Base-by-base conservation (phyloP, 1,140 invertebrate species). In the Drosophila insularis region DNA sequence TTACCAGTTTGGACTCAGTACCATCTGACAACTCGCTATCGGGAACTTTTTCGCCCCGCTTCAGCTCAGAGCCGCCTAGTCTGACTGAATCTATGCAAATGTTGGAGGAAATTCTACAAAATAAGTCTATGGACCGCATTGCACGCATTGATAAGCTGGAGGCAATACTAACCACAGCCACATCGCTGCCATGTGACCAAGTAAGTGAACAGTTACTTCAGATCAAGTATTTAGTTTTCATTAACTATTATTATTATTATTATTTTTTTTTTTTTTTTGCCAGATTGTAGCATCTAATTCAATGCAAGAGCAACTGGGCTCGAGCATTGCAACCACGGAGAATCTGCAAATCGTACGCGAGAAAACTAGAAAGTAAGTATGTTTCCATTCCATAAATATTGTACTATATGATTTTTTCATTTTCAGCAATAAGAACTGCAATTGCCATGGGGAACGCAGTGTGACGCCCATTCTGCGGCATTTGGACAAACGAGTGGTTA, bases 1-100 rank as follows among this genome's bases (percentile, higher is more conserved):
- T 96, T 93, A 94, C 95, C 11, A 97, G 96, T 80, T 93, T 97
- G 81, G 96, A 97, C 79, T 96, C 95, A 67, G 95, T 94, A 74
- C 94, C 95, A 37, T 96, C 95, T 11, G 95, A 96, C 87, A 95
- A 94, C 82, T 94, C 94, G 17, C 90, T 93, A 21, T 93, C 93
- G 72, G 94, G 94, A 92, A 93, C 95, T 71, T 94, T 95, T 13
- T 96, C 95, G 27, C 95, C 95, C 11, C 93, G 94, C 74, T 91
- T 91, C 11, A 96, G 95, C 65, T 95, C 95, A 1, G 96, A 97
- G 78, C 96, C 96, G n/a, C 95, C 95, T n/a, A 97, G 96, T 90
- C 93, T 97, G n/a, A 97, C 96, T 1, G 96, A 97, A 91, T 97
- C 96, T 0, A 97, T 97, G 96, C 96, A 97, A 91, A 94, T 97